These are phyloP conservation scores for Thecocarcelia acutangulata DNA, from an alignment of 2,888 invertebrate species.

Conservation along the genomic window DNA sequence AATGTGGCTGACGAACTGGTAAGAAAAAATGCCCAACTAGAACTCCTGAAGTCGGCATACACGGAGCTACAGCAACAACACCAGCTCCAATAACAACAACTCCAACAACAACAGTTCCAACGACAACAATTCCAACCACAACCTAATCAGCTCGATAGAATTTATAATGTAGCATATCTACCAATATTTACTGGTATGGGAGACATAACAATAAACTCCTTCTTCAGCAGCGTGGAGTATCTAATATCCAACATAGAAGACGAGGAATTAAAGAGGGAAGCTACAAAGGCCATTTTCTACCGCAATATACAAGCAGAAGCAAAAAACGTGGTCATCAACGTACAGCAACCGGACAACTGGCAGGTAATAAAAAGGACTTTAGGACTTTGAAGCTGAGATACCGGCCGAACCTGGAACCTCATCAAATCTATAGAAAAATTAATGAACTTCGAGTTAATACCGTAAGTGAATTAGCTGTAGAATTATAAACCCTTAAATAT, in stretches of 20 bases:
- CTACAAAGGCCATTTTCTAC: conserved; percentile 5
- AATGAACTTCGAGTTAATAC: conserved; percentile 15
- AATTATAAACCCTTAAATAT: conserved; percentile 23
- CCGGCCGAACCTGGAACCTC: too few relatives aligned
- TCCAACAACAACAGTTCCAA: not conserved
- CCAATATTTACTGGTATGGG: conserved; percentile 3
- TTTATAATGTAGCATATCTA: conserved; percentile 1
- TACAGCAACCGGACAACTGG: conserved; percentile 32
- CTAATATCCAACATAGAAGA: not conserved
- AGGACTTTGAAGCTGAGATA: too few relatives aligned
- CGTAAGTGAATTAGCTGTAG: conserved; percentile 21
- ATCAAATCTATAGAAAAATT: conserved; percentile 33
- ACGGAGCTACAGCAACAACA: conserved; percentile 6
- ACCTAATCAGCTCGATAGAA: not conserved
- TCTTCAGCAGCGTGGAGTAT: conserved; percentile 8
- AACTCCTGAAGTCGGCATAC: not conserved
- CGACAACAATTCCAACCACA: conserved; percentile 1
- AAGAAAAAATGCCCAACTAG: not conserved
- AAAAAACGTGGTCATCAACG: conserved; percentile 6
- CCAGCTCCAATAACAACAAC: conserved; percentile 8
- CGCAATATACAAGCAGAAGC: conserved; percentile 14
- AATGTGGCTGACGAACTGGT: not conserved
- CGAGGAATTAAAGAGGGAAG: conserved; percentile 2
- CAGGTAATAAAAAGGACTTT: conserved; percentile 34
- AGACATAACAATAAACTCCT: conserved; percentile 19